These are phyloP conservation scores for Sesamia inferens DNA, from an alignment of 2,888 invertebrate species.

Conservation along the genomic window DNA sequence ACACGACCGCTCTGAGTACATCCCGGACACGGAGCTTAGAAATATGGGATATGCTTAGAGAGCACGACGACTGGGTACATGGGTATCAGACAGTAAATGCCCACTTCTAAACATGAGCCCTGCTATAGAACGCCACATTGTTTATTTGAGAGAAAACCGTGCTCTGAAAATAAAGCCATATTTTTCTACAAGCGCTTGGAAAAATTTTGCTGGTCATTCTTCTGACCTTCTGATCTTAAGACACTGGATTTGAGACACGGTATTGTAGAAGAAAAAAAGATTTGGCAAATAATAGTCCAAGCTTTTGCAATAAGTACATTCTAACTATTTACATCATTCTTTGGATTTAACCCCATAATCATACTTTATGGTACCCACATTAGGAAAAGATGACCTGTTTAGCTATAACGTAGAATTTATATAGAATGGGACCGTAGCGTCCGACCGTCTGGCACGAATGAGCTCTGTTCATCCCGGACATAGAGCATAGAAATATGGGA, in stretches of 20 bases:
- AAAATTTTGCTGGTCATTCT: not conserved
- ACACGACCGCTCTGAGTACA: slow-evolving; percentile 66
- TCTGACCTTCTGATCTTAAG: not conserved
- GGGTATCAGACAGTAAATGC: slow-evolving; percentile 31
- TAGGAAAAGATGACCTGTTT: slow-evolving; percentile 7
- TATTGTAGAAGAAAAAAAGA: not conserved
- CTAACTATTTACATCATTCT: not conserved
- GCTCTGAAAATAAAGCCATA: not conserved
- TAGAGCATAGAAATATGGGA: slow-evolving; percentile 29
- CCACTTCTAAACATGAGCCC: slow-evolving; percentile 41
- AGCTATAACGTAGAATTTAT: slow-evolving; percentile 1
- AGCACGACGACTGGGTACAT: slow-evolving; percentile 44
- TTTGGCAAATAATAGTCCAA: not conserved
- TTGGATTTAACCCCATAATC: not conserved
- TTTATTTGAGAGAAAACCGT: not conserved
- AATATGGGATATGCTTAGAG: slow-evolving; percentile 52
- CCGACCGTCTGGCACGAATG: slow-evolving; percentile 33
- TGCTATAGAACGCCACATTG: not conserved
- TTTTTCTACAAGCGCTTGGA: not conserved
- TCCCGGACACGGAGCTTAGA: slow-evolving; percentile 54
- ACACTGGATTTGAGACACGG: too few relatives aligned
- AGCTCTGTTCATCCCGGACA: slow-evolving; percentile 18
- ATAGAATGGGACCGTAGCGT: slow-evolving; percentile 18
- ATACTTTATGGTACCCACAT: not conserved
- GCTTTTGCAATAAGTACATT: not conserved